Evolutionary conservation across 2,113 vertebrate genomes (phyloP).

Genomic region (Aythya baeri): DNA sequence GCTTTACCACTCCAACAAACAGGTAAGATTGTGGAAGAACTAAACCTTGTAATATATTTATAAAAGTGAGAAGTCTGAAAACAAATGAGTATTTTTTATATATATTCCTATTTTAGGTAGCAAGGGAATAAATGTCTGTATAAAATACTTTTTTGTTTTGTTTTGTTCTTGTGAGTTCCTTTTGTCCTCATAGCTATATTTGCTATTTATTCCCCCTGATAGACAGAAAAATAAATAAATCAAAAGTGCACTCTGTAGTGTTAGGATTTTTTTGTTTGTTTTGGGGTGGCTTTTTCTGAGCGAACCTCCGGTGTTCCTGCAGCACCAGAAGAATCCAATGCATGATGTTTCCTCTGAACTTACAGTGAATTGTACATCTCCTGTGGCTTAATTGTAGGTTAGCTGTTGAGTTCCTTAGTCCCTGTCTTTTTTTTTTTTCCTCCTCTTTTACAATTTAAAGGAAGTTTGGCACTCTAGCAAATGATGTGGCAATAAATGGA

Average conservation of each 20-base stretch:
- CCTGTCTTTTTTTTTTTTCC: fast-evolving
- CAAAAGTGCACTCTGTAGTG: background rate
- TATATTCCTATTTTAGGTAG: background rate
- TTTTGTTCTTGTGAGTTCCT: background rate
- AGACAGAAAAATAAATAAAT: background rate
- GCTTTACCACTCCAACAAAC: conserved; percentile 91
- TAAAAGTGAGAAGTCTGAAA: background rate
- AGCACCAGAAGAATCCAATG: background rate
- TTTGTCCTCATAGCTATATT: background rate
- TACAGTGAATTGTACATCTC: background rate
- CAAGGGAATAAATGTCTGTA: background rate
- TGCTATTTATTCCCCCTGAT: background rate
- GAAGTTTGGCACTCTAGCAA: background rate
- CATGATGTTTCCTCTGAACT: background rate
- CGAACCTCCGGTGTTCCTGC: background rate
- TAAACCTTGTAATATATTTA: background rate
- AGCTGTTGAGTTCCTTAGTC: background rate
- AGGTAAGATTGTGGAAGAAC: conserved; percentile 79
- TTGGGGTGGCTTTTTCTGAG: background rate
- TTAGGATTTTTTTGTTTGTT: background rate
- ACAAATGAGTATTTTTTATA: background rate
- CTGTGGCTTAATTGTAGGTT: background rate
- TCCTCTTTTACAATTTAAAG: background rate
- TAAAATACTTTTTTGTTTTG: background rate
- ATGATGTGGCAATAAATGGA: background rate